Conservation (phyloP, 1,140 invertebrate genomes). For the Cydia splendana region DNA sequence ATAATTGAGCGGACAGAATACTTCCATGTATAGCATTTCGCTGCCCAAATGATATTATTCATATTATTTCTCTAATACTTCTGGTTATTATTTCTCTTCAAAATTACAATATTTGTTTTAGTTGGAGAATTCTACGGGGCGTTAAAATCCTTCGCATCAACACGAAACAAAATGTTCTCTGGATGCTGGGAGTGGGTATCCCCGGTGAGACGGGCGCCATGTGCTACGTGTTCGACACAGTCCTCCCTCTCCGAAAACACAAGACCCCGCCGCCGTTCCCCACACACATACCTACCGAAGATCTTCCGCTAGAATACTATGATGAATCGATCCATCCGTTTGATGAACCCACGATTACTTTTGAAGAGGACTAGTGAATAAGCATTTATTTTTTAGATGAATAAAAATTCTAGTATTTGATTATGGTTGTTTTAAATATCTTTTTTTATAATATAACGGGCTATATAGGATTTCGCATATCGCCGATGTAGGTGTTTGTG, state of each 20-base stretch:
- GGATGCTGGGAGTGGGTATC: constrained; percentile 89
- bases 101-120: constrained; percentile 52
- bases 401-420: constrained; percentile 26
- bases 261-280: constrained; percentile 88
- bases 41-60: no score
- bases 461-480: no score
- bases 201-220: constrained; percentile 91
- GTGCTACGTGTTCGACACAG: constrained; percentile 91
- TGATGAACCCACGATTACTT: constrained; percentile 84
- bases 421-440: not conserved
- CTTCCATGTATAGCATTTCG: no score
- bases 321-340: constrained; percentile 87
- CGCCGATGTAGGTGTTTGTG: no score
- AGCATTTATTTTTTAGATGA: constrained; percentile 27
- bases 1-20: no score
- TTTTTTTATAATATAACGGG: no score
- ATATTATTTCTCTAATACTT: no score
- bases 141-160: constrained; percentile 94
- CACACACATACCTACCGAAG: constrained; percentile 84
- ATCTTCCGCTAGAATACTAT: constrained; percentile 86
- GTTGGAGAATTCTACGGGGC: constrained; percentile 86
- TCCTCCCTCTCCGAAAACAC: constrained; percentile 82
- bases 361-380: constrained; percentile 76
- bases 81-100: not conserved
- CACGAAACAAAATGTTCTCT: constrained; percentile 96